Evolutionary conservation across 2,888 invertebrate species (phyloP).

Genomic region (Himalopsyche tibetana): DNA sequence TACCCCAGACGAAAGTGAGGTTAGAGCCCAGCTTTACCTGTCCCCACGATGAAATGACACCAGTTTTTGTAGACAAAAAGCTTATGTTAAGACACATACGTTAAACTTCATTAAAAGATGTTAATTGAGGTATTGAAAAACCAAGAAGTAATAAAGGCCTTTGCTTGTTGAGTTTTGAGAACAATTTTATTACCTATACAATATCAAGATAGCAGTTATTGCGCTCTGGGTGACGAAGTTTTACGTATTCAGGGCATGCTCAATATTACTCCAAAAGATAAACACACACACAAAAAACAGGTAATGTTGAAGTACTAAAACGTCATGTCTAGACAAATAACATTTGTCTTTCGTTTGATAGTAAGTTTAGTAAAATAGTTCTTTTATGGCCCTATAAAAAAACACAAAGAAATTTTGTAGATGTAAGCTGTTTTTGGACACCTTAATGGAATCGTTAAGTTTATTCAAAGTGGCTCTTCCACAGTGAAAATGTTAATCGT

Average conservation of each 20-base stretch:
- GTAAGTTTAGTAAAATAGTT: constrained; percentile 20
- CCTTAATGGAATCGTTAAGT: neutral
- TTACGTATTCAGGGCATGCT: constrained; percentile 1
- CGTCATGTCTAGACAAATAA: constrained; percentile 34
- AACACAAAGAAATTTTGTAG: neutral
- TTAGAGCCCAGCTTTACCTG: no score
- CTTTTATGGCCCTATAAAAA: constrained; percentile 4
- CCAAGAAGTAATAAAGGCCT: no score
- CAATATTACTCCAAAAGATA: constrained; percentile 17
- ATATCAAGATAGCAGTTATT: neutral
- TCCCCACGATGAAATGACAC: no score
- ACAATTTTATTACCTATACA: no score
- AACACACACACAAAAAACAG: neutral
- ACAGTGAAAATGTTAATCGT: no score
- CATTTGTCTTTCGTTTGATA: constrained; percentile 25
- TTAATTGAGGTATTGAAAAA: no score
- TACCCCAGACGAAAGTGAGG: no score
- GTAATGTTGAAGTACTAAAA: constrained; percentile 8
- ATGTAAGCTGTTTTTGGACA: neutral
- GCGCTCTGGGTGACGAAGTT: neutral
- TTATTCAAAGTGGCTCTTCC: neutral
- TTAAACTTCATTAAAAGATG: no score
- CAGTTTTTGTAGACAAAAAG: no score
- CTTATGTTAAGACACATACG: no score
- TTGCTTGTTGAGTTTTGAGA: no score